Percentiles rank a stretch among this genome's conserved stretches.
Conservation (phyloP, 1,140 invertebrate species). For the Brachionus paranguensis region DNA sequence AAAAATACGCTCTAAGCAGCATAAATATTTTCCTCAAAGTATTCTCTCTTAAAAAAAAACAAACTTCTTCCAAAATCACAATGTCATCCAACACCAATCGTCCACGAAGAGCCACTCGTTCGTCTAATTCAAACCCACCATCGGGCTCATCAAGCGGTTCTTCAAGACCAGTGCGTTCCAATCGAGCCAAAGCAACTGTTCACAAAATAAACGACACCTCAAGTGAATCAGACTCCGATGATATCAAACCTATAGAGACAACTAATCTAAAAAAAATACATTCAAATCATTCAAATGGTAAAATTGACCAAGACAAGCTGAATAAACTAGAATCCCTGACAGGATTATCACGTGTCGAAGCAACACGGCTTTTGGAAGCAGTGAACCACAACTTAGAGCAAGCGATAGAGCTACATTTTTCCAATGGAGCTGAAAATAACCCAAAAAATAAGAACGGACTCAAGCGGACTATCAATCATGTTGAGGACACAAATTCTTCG, state of each 20-base stretch:
- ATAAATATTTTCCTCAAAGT: not conserved
- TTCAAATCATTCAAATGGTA: not conserved
- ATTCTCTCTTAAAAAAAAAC: not conserved
- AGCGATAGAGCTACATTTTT: slow-evolving; percentile 5
- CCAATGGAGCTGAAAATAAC: not conserved
- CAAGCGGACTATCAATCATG: not conserved
- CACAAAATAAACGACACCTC: not conserved
- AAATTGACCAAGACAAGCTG: slow-evolving; percentile 6
- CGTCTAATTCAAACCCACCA: not conserved
- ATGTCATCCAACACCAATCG: not conserved
- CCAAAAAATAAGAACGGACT: not conserved
- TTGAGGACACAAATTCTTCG: not conserved
- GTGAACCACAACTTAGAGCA: slow-evolving; percentile 16
- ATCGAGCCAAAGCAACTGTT: not conserved
- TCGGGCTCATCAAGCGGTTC: not conserved
- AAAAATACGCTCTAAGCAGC: not conserved
- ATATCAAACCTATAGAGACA: not conserved
- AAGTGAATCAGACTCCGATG: not conserved
- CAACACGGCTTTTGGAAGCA: not conserved
- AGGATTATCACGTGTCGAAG: not conserved
- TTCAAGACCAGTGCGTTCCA: not conserved
- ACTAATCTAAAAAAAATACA: not conserved
- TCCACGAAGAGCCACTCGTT: not conserved
- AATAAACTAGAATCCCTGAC: not conserved
- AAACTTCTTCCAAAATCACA: not conserved